phyloP scores from a whole-genome alignment of 1,140 invertebrate species.

The Oryzaephilus surinamensis region DNA sequence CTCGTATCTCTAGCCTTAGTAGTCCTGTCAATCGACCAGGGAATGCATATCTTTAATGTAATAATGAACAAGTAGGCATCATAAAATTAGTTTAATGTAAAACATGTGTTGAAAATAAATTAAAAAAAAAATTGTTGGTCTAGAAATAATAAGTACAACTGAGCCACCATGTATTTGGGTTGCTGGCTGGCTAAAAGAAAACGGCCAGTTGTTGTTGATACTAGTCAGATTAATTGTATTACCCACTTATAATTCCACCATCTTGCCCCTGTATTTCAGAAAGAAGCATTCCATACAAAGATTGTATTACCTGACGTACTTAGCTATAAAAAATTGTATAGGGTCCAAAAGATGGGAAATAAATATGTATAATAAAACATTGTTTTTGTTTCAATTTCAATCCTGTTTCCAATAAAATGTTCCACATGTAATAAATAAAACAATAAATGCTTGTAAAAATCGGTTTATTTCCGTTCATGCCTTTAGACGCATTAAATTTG shows the following conservation, averaged over 20 bases:
- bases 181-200: slow-evolving; percentile 7
- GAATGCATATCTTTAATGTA: slow-evolving; percentile 35
- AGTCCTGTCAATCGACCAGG: slow-evolving; percentile 30
- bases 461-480: too few species aligned
- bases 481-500: too few species aligned
- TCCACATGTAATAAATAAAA: too few species aligned
- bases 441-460: too few species aligned
- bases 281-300: slow-evolving; percentile 38
- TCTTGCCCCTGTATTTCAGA: slow-evolving; percentile 33
- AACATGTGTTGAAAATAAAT: slow-evolving; percentile 24
- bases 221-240: slow-evolving; percentile 36
- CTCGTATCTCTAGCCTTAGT: slow-evolving; percentile 28
- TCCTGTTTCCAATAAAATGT: too few species aligned
- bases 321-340: slow-evolving; percentile 40
- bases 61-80: slow-evolving; percentile 27
- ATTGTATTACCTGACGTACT: slow-evolving; percentile 40
- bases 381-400: slow-evolving; percentile 2
- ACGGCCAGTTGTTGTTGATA: slow-evolving; percentile 30
- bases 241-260: slow-evolving; percentile 34
- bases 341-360: slow-evolving; percentile 40
- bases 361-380: slow-evolving; percentile 35
- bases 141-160: slow-evolving; percentile 31
- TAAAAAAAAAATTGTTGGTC: slow-evolving; percentile 25
- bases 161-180: slow-evolving; percentile 22
- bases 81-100: slow-evolving; percentile 33